Evolutionary conservation across 2,113 vertebrate species (phyloP).

Genomic region (Dinomys branickii): DNA sequence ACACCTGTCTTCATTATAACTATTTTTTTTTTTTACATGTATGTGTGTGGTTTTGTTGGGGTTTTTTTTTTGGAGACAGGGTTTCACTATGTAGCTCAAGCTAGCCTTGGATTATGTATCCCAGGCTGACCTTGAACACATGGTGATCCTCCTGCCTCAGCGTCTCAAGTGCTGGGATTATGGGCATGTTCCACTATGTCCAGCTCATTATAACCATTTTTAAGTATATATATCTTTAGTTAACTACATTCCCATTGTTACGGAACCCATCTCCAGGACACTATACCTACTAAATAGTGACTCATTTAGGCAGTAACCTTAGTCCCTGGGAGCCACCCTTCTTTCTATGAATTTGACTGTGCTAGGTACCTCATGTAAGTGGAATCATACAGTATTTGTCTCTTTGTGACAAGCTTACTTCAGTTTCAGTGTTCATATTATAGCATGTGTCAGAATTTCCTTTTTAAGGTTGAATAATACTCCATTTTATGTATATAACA

Average conservation of each 20-base stretch:
- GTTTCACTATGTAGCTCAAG: neutral
- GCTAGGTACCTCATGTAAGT: neutral
- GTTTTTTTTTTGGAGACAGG: neutral
- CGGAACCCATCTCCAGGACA: neutral
- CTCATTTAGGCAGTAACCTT: neutral
- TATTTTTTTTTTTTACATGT: neutral
- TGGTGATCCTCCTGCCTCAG: neutral
- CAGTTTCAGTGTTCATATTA: slow-evolving; percentile 37
- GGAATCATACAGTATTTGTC: slow-evolving; percentile 44
- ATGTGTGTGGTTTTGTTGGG: neutral
- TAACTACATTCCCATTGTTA: slow-evolving; percentile 19
- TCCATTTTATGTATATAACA: slow-evolving; percentile 10
- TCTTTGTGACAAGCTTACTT: slow-evolving; percentile 53
- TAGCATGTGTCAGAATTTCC: slow-evolving; percentile 23
- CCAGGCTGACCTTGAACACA: neutral
- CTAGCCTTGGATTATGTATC: neutral
- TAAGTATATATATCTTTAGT: slow-evolving; percentile 19
- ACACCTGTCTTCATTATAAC: neutral
- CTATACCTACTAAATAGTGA: neutral
- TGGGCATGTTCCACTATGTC: neutral
- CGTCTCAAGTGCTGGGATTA: neutral
- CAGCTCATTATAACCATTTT: neutral
- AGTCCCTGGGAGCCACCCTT: neutral
- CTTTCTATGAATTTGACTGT: slow-evolving; percentile 23
- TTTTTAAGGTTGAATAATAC: slow-evolving; percentile 14